Conservation (phyloP, 1,140 invertebrate genomes). For the Drosophila kurseongensis region DNA sequence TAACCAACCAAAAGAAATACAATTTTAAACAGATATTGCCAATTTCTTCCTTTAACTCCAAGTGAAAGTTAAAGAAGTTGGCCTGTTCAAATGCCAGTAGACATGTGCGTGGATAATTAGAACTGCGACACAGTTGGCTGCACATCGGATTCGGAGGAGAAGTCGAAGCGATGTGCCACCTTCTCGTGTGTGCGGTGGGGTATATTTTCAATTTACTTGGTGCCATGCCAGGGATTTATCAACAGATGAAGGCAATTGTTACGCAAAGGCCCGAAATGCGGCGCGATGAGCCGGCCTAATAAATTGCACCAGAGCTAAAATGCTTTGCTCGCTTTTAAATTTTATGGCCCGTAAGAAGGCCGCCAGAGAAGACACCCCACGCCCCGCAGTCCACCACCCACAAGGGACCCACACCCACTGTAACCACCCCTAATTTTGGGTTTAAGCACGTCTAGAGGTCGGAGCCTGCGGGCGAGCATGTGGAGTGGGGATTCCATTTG, state of each 20-base stretch:
- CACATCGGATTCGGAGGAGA: slow-evolving; percentile 46
- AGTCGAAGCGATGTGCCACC: slow-evolving; percentile 24
- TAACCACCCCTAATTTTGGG: slow-evolving; percentile 73
- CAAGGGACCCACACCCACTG: slow-evolving; percentile 21
- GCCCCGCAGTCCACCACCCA: too few species aligned
- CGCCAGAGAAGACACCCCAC: slow-evolving; percentile 9
- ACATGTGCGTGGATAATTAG: slow-evolving; percentile 83
- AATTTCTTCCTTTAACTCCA: background rate
- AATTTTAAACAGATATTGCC: background rate
- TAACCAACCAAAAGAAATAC: too few species aligned
- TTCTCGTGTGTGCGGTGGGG: slow-evolving; percentile 34
- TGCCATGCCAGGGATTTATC: slow-evolving; percentile 80
- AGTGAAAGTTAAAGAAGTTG: slow-evolving; percentile 11
- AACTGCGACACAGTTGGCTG: slow-evolving; percentile 77
- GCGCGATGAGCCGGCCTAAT: slow-evolving; percentile 76
- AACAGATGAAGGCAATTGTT: slow-evolving; percentile 83
- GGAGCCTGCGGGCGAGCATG: slow-evolving; percentile 32
- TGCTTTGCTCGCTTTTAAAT: slow-evolving; percentile 83
- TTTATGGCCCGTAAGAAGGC: slow-evolving; percentile 80
- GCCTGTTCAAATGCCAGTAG: slow-evolving; percentile 45
- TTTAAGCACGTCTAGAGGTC: slow-evolving; percentile 63
- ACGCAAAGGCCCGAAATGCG: slow-evolving; percentile 65
- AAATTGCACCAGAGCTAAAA: slow-evolving; percentile 83
- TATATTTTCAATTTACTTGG: slow-evolving; percentile 82
- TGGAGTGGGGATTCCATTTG: slow-evolving; percentile 63